Percentiles rank a stretch among this genome's conserved stretches.
These are phyloP conservation scores for Neria commutata DNA, from an alignment of 2,888 invertebrate genomes.

Conservation along the genomic window DNA sequence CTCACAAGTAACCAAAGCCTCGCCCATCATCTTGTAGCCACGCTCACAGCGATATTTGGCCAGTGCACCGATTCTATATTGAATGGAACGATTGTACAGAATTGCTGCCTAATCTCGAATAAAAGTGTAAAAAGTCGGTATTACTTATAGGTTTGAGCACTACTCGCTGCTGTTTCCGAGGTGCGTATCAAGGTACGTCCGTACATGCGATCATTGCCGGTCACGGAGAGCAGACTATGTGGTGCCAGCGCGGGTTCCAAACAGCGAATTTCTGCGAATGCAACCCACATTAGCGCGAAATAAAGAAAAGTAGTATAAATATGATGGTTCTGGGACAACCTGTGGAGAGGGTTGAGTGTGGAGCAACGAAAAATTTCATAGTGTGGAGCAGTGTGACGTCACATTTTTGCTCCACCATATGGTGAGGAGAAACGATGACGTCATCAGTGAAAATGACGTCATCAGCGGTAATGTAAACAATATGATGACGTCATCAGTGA, in stretches of 20 bases:
- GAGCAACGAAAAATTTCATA: too few species aligned
- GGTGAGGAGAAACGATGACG: too few species aligned
- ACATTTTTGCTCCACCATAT: too few species aligned
- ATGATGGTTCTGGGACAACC: too few species aligned
- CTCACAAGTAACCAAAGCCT: slow-evolving; percentile 83
- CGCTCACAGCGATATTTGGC: slow-evolving; percentile 89
- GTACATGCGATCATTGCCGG: slow-evolving; percentile 89
- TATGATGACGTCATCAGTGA: too few species aligned
- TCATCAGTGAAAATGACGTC: too few species aligned
- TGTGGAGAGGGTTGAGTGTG: too few species aligned
- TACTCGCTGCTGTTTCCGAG: slow-evolving; percentile 69
- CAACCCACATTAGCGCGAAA: too few species aligned
- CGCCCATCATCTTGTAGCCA: slow-evolving; percentile 86
- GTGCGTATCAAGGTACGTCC: slow-evolving; percentile 83
- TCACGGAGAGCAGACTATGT: slow-evolving; percentile 86
- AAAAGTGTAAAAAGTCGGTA: not conserved
- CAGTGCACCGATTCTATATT: slow-evolving; percentile 72
- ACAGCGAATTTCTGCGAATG: slow-evolving; percentile 84
- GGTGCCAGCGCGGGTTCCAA: slow-evolving; percentile 81
- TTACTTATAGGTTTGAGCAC: slow-evolving; percentile 77
- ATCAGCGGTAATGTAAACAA: too few species aligned
- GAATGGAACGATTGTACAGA: not conserved
- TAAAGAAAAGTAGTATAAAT: too few species aligned
- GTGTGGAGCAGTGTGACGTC: too few species aligned
- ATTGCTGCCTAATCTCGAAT: not conserved